phyloP scores from a whole-genome alignment of 2,797 vertebrate genomes.

The Channa striata region DNA sequence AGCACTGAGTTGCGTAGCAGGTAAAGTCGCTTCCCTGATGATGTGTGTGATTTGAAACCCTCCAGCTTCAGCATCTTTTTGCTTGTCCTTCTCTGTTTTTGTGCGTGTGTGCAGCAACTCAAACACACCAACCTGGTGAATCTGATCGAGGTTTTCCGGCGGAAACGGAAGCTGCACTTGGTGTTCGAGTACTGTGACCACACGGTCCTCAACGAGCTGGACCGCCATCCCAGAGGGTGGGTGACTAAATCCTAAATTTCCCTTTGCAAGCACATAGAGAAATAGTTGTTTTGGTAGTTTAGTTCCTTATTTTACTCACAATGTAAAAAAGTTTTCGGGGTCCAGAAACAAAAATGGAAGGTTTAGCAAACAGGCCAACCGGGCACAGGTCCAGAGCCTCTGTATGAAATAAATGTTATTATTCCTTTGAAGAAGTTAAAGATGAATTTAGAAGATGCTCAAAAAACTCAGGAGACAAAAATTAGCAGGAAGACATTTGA shows the following conservation, averaged over 20 bases:
- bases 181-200: slow-evolving; percentile 98
- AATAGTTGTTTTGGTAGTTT: too few species aligned
- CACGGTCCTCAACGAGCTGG: slow-evolving; percentile 94
- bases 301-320: too few species aligned
- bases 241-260: slow-evolving; percentile 56
- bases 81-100: neutral
- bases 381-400: too few species aligned
- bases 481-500: too few species aligned
- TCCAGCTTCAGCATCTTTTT: neutral
- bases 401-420: too few species aligned
- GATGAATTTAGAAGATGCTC: too few species aligned
- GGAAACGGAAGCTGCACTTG: slow-evolving; percentile 92
- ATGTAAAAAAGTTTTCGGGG: too few species aligned
- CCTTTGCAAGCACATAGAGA: neutral
- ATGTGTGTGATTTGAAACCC: too few species aligned
- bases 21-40: neutral
- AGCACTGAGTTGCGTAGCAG: slow-evolving; percentile 4
- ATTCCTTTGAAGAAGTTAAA: too few species aligned
- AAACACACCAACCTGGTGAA: slow-evolving; percentile 96
- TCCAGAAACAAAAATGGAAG: too few species aligned
- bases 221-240: slow-evolving; percentile 91
- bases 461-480: too few species aligned
- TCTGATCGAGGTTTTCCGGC: slow-evolving; percentile 94
- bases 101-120: slow-evolving; percentile 88
- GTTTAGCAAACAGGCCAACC: too few species aligned